These are phyloP conservation scores for Podarcis siculus DNA, from an alignment of 2,797 vertebrate species.

Conservation along the genomic window DNA sequence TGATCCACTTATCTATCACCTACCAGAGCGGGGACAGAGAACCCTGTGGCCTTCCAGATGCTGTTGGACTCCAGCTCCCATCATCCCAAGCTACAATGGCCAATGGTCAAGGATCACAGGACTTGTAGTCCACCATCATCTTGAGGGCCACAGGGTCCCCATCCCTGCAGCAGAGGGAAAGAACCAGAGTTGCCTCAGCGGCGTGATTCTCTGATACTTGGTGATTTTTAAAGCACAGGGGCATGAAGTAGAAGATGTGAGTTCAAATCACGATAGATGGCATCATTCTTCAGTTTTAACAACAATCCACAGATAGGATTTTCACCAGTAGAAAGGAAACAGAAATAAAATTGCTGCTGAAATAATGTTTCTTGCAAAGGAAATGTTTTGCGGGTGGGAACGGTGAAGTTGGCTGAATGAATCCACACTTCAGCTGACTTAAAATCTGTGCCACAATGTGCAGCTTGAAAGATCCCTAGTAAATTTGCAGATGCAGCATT, in stretches of 20 bases:
- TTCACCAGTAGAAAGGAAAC: background rate
- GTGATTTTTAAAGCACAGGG: background rate
- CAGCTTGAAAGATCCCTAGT: background rate
- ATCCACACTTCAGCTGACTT: background rate
- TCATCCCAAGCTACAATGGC: too few relatives aligned
- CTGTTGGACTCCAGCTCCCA: too few relatives aligned
- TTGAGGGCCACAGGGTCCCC: too few relatives aligned
- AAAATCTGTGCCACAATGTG: background rate
- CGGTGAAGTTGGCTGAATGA: background rate
- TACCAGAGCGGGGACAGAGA: too few relatives aligned
- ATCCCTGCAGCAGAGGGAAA: background rate
- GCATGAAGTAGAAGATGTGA: background rate
- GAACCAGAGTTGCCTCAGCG: background rate
- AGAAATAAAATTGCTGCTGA: background rate
- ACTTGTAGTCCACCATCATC: too few relatives aligned
- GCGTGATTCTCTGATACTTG: background rate
- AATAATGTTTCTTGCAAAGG: background rate
- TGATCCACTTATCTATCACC: background rate
- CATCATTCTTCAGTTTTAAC: background rate
- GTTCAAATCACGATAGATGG: background rate
- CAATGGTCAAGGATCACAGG: too few relatives aligned
- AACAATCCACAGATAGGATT: background rate
- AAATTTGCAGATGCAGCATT: background rate
- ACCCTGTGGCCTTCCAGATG: too few relatives aligned
- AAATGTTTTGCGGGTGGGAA: background rate